These are phyloP conservation scores for Eristalis tenax DNA, from an alignment of 2,888 invertebrate genomes.

Conservation along the genomic window DNA sequence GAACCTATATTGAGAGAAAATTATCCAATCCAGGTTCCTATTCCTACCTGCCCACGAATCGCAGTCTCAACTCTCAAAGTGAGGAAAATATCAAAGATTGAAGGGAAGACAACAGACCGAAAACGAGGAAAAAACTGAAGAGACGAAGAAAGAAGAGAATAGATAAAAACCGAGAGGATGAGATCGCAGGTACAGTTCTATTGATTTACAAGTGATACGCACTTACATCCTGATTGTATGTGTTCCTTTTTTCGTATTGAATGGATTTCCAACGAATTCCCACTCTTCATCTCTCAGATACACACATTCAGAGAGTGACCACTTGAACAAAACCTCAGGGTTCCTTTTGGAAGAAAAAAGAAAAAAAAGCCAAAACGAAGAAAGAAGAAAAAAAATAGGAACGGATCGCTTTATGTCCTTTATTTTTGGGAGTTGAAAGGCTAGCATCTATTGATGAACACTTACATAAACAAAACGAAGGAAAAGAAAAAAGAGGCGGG, in stretches of 20 bases:
- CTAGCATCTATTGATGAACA: conserved; percentile 38
- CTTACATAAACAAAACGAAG: conserved; percentile 37
- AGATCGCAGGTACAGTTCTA: conserved; percentile 70
- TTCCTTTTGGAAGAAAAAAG: conserved; percentile 10
- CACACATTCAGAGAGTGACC: conserved; percentile 56
- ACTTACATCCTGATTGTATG: conserved; percentile 71
- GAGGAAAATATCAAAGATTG: conserved; percentile 49
- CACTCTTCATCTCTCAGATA: conserved; percentile 52
- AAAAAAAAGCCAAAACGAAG: background rate
- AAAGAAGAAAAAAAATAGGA: conserved; percentile 18
- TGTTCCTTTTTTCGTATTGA: conserved; percentile 49
- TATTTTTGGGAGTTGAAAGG: conserved; percentile 52
- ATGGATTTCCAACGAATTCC: conserved; percentile 68
- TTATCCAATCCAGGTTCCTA: conserved; percentile 40
- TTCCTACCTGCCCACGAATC: conserved; percentile 47
- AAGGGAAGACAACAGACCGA: background rate
- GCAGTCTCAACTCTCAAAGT: conserved; percentile 24
- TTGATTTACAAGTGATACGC: conserved; percentile 71
- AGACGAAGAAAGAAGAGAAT: conserved; percentile 22
- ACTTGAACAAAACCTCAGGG: conserved; percentile 71
- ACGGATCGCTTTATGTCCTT: conserved; percentile 56
- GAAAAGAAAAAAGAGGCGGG: conserved; percentile 48
- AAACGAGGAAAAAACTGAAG: background rate
- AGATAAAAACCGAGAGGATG: conserved; percentile 61
- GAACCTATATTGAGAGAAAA: conserved; percentile 49